A percentile compares a stretch with the other conserved stretches of the same genome.
phyloP scores from a whole-genome alignment of 2,113 vertebrate species.

The Pluvianellus socialis region DNA sequence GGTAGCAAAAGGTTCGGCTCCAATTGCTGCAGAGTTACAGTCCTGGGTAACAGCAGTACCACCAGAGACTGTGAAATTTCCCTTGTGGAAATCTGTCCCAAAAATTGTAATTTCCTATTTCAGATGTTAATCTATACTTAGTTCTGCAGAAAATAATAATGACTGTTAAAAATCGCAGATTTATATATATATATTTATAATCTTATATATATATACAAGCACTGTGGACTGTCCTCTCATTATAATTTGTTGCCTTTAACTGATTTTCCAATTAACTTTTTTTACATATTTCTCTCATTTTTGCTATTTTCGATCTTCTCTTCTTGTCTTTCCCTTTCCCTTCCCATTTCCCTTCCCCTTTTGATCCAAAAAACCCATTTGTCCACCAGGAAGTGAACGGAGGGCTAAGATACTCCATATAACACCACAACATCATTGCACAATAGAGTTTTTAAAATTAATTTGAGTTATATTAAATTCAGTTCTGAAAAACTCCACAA shows the following conservation, averaged over 20 bases:
- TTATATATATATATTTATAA: not conserved
- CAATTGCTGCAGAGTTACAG: not conserved
- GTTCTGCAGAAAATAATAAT: not conserved
- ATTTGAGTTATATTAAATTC: not conserved
- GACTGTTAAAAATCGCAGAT: not conserved
- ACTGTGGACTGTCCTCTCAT: not conserved
- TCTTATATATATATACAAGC: not conserved
- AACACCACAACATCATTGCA: not conserved
- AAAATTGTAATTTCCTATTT: not conserved
- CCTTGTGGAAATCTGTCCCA: not conserved
- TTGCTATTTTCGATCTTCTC: not conserved
- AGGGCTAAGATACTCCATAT: not conserved
- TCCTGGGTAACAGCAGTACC: not conserved
- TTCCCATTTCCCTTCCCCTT: not conserved
- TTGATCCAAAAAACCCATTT: not conserved
- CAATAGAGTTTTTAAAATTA: not conserved
- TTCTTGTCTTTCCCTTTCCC: not conserved
- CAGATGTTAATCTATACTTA: not conserved
- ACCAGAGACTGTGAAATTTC: not conserved
- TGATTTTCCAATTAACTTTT: not conserved
- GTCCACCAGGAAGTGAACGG: not conserved
- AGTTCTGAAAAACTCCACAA: not conserved
- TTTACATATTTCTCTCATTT: not conserved
- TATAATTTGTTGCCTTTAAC: not conserved
- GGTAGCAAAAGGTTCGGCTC: not conserved